Conservation (phyloP, 2,113 vertebrate species). For the Podiceps cristatus region DNA sequence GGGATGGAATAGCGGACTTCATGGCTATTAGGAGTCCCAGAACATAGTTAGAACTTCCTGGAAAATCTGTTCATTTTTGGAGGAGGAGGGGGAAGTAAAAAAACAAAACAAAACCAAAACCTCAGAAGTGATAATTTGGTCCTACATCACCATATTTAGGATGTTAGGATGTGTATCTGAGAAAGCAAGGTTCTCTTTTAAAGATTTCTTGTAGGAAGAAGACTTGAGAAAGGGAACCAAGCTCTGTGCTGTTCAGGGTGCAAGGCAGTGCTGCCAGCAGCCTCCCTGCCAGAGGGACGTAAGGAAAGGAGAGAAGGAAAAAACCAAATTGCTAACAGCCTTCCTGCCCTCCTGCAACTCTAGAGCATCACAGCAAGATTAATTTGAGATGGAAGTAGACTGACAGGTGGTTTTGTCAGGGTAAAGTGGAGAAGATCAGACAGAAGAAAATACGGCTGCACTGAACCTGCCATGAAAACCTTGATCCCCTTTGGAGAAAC, state of each 20-base stretch:
- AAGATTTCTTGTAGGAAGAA: not conserved
- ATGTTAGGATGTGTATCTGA: not conserved
- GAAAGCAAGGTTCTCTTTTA: not conserved
- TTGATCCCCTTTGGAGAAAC: not conserved
- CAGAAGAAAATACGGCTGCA: not conserved
- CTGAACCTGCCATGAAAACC: not conserved
- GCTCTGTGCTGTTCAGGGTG: not conserved
- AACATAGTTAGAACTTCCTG: not conserved
- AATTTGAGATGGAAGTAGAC: not conserved
- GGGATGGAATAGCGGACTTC: not conserved
- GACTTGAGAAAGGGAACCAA: not conserved
- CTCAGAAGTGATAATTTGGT: not conserved
- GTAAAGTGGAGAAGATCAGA: not conserved
- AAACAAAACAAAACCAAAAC: rapidly evolving
- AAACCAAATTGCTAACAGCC: not conserved
- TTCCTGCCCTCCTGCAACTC: not conserved
- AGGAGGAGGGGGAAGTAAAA: not conserved
- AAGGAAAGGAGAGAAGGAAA: not conserved
- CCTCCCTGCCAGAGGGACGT: not conserved
- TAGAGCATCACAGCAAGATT: not conserved
- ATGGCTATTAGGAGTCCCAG: not conserved
- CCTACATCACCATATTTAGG: not conserved
- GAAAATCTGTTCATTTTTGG: not conserved
- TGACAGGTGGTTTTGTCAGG: not conserved
- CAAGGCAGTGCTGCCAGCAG: not conserved